These are phyloP conservation scores for Morus bassanus DNA, from an alignment of 2,797 vertebrate genomes.

Conservation along the genomic window DNA sequence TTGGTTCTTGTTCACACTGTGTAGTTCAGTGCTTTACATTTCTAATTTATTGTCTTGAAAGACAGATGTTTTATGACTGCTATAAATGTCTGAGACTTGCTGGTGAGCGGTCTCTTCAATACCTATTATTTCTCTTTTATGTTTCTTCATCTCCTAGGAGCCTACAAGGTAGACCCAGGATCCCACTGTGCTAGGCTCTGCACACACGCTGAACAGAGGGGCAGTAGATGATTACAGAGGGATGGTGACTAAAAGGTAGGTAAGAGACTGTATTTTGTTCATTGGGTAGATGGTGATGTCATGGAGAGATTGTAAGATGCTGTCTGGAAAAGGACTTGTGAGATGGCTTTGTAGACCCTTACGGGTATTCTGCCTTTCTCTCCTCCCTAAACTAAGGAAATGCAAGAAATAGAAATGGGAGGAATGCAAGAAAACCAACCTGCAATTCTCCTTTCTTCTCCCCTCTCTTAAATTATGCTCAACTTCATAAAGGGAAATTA, in stretches of 20 bases:
- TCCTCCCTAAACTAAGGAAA: not conserved
- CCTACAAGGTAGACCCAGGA: not conserved
- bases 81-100: slow-evolving; percentile 33
- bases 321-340: not conserved
- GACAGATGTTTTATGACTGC: not conserved
- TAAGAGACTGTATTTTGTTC: not conserved
- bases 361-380: not conserved
- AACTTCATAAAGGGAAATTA: not conserved
- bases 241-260: slow-evolving; percentile 55
- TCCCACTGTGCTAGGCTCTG: not conserved
- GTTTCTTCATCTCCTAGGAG: slow-evolving; percentile 10
- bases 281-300: not conserved
- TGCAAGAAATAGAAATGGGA: not conserved
- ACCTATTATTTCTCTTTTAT: not conserved
- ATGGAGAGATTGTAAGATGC: not conserved
- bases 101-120: not conserved
- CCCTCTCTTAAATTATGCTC: not conserved
- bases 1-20: not conserved
- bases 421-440: not conserved
- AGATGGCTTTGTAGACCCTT: not conserved
- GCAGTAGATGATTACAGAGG: not conserved
- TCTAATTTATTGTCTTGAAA: slow-evolving; percentile 21
- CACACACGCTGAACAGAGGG: not conserved
- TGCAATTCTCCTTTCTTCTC: not conserved
- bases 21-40: not conserved